Conservation (phyloP, 2,888 invertebrate genomes). For the Apotomis capreana region DNA sequence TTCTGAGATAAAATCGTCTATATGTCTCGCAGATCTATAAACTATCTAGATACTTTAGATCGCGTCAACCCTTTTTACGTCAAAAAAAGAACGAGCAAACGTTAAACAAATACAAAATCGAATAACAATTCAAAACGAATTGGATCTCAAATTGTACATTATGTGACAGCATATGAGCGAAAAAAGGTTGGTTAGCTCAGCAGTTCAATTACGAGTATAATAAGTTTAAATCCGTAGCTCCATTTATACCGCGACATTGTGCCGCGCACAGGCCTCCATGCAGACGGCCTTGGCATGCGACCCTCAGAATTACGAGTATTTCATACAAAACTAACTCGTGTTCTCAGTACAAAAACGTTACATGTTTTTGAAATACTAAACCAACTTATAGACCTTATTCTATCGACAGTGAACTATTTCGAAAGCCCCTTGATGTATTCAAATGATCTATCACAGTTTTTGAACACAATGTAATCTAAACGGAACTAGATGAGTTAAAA, state of each 20-base stretch:
- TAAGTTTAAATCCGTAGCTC: slow-evolving; percentile 6
- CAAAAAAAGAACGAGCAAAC: neutral
- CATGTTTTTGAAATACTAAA: slow-evolving; percentile 7
- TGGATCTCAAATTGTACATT: neutral
- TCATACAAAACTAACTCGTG: slow-evolving; percentile 11
- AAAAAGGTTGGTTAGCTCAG: neutral
- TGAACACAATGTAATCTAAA: slow-evolving; percentile 23
- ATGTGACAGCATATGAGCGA: neutral
- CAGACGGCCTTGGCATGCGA: slow-evolving; percentile 24
- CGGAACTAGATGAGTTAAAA: slow-evolving; percentile 6
- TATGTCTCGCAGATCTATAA: too few species aligned
- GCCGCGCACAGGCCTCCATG: slow-evolving; percentile 12
- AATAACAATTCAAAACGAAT: neutral
- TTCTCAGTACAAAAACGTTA: slow-evolving; percentile 4
- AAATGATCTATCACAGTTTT: slow-evolving; percentile 22
- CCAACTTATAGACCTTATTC: neutral
- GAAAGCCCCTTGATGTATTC: slow-evolving; percentile 15
- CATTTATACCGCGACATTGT: neutral
- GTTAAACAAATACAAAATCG: neutral
- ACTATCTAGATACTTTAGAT: too few species aligned
- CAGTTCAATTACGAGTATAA: neutral
- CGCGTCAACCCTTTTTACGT: too few species aligned
- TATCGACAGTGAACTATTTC: neutral
- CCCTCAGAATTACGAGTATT: slow-evolving; percentile 25
- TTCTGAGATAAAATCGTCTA: too few species aligned